Conservation (phyloP, 1,140 invertebrate species). For the Heliconius eleuchia region DNA sequence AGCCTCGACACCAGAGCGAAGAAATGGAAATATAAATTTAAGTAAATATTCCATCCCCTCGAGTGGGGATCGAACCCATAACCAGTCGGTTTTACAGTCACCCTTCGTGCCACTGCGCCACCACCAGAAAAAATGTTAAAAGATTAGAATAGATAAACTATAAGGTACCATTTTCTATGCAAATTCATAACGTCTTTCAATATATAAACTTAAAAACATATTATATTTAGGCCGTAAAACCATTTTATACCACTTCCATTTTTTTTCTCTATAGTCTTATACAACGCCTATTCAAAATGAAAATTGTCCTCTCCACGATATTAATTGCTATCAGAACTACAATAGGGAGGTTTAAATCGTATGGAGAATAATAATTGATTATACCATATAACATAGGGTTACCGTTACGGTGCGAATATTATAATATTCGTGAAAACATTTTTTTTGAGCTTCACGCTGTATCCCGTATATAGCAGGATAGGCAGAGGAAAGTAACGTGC, state of each 20-base stretch:
- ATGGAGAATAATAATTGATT: constrained; percentile 31
- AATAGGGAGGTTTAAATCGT: constrained; percentile 31
- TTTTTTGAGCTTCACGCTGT: no score
- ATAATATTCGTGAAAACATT: background rate
- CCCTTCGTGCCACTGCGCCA: no score
- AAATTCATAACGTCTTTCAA: no score
- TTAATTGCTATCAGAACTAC: constrained; percentile 37
- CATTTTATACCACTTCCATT: background rate
- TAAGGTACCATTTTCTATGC: no score
- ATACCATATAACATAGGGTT: constrained; percentile 15
- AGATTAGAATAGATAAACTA: background rate
- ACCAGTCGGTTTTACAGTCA: no score
- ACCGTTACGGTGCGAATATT: constrained; percentile 6
- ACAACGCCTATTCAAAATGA: constrained; percentile 20
- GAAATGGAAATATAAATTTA: no score
- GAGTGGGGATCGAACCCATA: no score
- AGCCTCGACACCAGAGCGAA: no score
- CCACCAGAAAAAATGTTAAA: background rate
- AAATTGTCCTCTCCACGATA: constrained; percentile 30
- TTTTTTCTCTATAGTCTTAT: constrained; percentile 8
- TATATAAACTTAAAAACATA: no score
- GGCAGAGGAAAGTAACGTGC: no score
- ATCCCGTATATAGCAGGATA: no score
- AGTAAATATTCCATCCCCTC: no score
- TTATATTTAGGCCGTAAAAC: background rate